Base-by-base conservation (phyloP, 1,140 invertebrate genomes). In the Lerema accius region DNA sequence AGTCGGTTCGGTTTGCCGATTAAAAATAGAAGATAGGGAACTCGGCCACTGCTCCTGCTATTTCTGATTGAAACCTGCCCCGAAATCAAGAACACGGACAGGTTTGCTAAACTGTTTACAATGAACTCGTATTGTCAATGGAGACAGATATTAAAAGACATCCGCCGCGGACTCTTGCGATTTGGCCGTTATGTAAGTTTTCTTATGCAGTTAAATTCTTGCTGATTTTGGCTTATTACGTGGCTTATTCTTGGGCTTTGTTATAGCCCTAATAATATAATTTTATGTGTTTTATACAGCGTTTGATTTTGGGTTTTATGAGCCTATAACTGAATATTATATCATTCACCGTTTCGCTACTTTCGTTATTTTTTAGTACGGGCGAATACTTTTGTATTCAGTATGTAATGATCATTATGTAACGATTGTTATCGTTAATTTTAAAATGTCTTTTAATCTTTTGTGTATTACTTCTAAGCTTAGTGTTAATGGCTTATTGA, bases 1-100 rank as follows among this genome's bases (percentile, higher is more conserved):
- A 76, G 70, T 50, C 72, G 67, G 71, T 76, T 72, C 67, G 65
- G 68, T 71, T 73, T 65, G 63, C 56, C 67, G 68, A 78, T 84
- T 81, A 85, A 75, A 84, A 86, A 82, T 86, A 85, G 74, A 81
- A 73, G 75, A 80, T 77, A 80, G 74, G 76, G 51, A 84, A 78
- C 66, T 80, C 80, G 80, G 76, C 75, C 80, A 80, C 80, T 78
- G 81, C 78, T 84, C 75, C 69, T 75, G 78, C 76, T 89, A 86
- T 85, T 86, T 82, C 63, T 75, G 73, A 79, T 71, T 73, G 75
- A 56, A 76, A 78, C 73, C 73, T 71, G 69, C 71, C 60, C 71
- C 60, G 71, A 74, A 76, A 82, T 79, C 82, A 78, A 74, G 75
- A 80, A 78, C 80, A 76, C 77, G 80, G 67, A 71, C 74, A 84